These are phyloP conservation scores for Phataginus tricuspis DNA, from an alignment of 2,797 vertebrate genomes.

Conservation along the genomic window DNA sequence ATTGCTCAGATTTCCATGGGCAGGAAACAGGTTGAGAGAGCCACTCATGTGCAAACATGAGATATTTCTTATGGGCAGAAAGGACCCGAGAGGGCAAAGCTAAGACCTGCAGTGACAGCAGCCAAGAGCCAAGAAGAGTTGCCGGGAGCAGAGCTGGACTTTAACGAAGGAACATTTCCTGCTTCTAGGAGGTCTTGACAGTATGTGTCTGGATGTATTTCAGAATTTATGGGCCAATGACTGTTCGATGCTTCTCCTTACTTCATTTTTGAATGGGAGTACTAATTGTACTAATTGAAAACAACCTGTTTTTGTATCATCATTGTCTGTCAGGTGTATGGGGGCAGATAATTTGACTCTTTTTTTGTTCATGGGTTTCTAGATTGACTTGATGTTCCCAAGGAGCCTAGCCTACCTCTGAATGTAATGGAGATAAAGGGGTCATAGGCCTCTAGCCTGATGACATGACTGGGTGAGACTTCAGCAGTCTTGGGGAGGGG, in stretches of 20 bases:
- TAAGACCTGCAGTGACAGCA: background rate
- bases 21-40: background rate
- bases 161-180: background rate
- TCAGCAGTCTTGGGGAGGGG: background rate
- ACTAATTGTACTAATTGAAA: no score
- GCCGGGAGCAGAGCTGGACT: background rate
- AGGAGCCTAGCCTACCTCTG: background rate
- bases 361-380: background rate
- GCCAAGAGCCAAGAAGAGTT: background rate
- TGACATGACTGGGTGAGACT: background rate
- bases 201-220: background rate
- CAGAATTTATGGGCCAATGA: background rate
- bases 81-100: background rate
- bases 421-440: background rate
- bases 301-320: background rate
- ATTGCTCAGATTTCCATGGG: background rate
- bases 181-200: background rate
- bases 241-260: background rate
- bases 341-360: background rate
- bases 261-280: background rate
- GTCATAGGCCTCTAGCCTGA: background rate
- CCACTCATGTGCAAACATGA: background rate
- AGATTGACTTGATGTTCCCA: background rate
- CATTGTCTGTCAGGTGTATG: background rate
- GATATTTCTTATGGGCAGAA: background rate